Percentiles rank a stretch among this genome's conserved stretches.
Conservation (phyloP, 1,140 invertebrate genomes). For the Bombus difficillimus region DNA sequence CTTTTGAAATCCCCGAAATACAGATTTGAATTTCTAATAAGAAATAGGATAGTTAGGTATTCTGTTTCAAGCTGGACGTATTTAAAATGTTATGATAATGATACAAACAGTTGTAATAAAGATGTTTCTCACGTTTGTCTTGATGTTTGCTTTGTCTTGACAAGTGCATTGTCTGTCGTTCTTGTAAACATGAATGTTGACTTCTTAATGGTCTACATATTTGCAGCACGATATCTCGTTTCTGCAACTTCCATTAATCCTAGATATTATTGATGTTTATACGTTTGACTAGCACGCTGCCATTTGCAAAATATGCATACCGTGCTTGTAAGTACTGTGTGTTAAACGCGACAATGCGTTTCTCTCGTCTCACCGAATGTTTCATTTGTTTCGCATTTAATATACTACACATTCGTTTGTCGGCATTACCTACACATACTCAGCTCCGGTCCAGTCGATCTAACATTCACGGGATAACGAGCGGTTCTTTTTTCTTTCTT, state of each 20-base stretch:
- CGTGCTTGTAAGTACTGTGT: conserved; percentile 28
- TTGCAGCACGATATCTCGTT: conserved; percentile 1
- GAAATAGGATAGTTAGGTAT: neutral
- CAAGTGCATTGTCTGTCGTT: conserved; percentile 46
- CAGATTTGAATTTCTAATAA: neutral
- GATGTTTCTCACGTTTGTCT: conserved; percentile 19
- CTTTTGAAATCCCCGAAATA: neutral
- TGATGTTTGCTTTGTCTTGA: conserved; percentile 53
- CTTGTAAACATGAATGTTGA: conserved; percentile 32
- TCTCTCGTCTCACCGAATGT: conserved; percentile 49
- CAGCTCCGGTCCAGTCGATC: conserved; percentile 59
- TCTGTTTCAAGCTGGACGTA: conserved; percentile 3
- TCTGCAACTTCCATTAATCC: conserved; percentile 6
- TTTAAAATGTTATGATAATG: neutral
- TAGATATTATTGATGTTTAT: conserved; percentile 34
- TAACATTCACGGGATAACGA: conserved; percentile 22
- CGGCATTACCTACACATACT: conserved; percentile 38
- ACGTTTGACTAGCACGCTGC: conserved; percentile 67
- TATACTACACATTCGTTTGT: conserved; percentile 38
- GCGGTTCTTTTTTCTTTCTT: neutral
- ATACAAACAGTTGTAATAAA: neutral
- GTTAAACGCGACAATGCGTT: conserved; percentile 43
- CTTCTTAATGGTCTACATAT: neutral
- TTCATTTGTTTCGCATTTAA: conserved; percentile 45
- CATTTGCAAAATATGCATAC: conserved; percentile 40